Percentiles rank a stretch among this genome's conserved stretches.
These are phyloP conservation scores for Lophotis ruficrista DNA, from an alignment of 2,113 vertebrate genomes.

Conservation along the genomic window DNA sequence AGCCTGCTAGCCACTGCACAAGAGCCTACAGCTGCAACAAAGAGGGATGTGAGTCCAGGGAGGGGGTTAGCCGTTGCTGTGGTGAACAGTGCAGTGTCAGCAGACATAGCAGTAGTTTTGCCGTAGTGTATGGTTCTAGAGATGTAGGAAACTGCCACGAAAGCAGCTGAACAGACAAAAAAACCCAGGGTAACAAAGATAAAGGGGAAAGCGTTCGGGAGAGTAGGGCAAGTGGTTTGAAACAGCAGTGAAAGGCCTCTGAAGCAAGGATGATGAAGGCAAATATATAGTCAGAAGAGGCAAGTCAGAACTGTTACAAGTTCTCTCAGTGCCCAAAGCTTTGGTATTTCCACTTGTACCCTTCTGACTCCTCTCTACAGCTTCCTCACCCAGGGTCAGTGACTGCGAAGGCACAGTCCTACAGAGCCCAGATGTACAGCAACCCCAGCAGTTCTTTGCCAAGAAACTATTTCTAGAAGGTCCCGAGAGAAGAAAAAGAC, in stretches of 20 bases:
- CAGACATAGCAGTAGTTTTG: background rate
- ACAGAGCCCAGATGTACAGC: background rate
- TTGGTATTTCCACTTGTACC: background rate
- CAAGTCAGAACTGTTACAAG: background rate
- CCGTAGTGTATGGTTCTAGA: background rate
- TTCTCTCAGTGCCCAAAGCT: background rate
- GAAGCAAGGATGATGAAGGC: background rate
- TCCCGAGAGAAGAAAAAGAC: background rate
- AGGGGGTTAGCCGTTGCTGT: background rate
- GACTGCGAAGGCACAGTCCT: background rate
- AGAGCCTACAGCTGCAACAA: background rate
- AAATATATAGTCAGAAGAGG: background rate
- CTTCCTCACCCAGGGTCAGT: background rate
- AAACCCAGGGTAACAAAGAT: background rate
- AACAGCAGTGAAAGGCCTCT: background rate
- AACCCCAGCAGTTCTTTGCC: background rate
- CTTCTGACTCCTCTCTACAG: background rate
- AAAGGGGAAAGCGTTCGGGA: background rate
- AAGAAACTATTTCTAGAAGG: background rate
- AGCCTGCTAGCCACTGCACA: background rate
- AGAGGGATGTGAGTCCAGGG: background rate
- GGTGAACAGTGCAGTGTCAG: background rate
- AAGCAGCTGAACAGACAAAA: background rate
- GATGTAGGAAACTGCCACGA: background rate
- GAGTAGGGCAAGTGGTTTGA: background rate